Evolutionary conservation across 2,797 vertebrate genomes (phyloP).

Genomic region (Amblyraja radiata): DNA sequence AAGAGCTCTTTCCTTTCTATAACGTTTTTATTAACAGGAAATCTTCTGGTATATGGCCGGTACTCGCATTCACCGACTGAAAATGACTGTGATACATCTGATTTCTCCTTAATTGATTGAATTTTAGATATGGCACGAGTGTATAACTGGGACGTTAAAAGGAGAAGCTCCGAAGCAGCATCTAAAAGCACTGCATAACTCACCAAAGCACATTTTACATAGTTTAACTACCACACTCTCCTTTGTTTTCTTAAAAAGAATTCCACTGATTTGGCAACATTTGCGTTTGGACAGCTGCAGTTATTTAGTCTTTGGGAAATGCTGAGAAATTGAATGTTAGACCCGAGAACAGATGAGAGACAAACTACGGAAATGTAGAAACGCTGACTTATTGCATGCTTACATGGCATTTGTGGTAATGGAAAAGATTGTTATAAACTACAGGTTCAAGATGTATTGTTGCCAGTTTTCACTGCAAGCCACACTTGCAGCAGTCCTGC

Average conservation of each 20-base stretch:
- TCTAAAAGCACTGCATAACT: slow-evolving; percentile 72
- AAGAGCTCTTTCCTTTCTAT: neutral
- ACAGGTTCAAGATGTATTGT: slow-evolving; percentile 14
- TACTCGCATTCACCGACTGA: neutral
- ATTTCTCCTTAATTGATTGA: slow-evolving; percentile 25
- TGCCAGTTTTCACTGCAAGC: slow-evolving; percentile 1
- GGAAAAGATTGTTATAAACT: slow-evolving; percentile 6
- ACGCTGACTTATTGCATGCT: slow-evolving; percentile 55
- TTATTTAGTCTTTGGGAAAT: slow-evolving; percentile 18
- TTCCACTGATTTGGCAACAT: slow-evolving; percentile 13
- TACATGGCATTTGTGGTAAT: slow-evolving; percentile 46
- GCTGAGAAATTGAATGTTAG: neutral
- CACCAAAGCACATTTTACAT: slow-evolving; percentile 26
- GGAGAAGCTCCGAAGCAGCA: slow-evolving; percentile 88
- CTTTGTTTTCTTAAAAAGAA: slow-evolving; percentile 19
- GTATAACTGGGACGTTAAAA: slow-evolving; percentile 98
- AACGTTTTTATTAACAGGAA: neutral
- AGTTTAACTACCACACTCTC: slow-evolving; percentile 14
- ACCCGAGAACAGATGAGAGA: neutral
- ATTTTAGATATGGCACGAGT: slow-evolving; percentile 93
- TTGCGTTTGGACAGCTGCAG: slow-evolving; percentile 32
- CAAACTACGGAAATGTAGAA: slow-evolving; percentile 46
- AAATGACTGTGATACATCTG: neutral
- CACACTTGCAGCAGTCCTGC: slow-evolving; percentile 5
- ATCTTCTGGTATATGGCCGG: neutral